Evolutionary conservation across 1,140 invertebrate species (phyloP).

Genomic region (Hycleus cichorii): DNA sequence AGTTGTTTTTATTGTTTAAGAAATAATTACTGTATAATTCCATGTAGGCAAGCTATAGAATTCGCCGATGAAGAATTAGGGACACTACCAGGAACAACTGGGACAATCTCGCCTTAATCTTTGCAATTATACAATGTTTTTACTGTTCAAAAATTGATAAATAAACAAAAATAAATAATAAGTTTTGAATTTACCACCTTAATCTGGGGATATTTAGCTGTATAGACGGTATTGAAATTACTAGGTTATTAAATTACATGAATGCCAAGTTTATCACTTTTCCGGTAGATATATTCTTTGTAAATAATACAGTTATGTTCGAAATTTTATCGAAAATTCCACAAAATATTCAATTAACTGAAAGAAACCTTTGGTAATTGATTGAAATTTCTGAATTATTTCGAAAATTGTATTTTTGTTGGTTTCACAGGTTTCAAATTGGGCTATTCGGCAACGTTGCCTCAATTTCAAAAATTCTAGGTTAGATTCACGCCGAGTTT

Average conservation of each 20-base stretch:
- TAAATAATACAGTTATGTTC: not conserved
- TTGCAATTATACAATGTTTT: conserved; percentile 1
- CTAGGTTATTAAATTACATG: conserved; percentile 1
- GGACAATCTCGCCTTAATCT: conserved; percentile 7
- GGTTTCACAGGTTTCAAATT: no score
- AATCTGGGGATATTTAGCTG: not conserved
- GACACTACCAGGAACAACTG: conserved; percentile 13
- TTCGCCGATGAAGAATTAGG: conserved; percentile 25
- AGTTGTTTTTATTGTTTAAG: conserved; percentile 23
- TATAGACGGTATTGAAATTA: not conserved
- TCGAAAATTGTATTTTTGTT: no score
- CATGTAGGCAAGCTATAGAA: conserved; percentile 16
- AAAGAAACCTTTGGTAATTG: no score
- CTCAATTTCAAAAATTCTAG: not conserved
- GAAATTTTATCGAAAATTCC: no score
- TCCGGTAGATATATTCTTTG: not conserved
- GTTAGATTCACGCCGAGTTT: not conserved
- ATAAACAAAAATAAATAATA: not conserved
- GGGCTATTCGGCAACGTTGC: not conserved
- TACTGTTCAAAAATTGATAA: no score
- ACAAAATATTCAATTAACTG: no score
- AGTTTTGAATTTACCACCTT: conserved; percentile 4
- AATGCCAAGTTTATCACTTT: no score
- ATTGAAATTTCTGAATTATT: no score
- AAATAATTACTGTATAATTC: not conserved